Evolutionary conservation across 2,113 vertebrate species (phyloP).

Genomic region (Gobiocypris rarus): DNA sequence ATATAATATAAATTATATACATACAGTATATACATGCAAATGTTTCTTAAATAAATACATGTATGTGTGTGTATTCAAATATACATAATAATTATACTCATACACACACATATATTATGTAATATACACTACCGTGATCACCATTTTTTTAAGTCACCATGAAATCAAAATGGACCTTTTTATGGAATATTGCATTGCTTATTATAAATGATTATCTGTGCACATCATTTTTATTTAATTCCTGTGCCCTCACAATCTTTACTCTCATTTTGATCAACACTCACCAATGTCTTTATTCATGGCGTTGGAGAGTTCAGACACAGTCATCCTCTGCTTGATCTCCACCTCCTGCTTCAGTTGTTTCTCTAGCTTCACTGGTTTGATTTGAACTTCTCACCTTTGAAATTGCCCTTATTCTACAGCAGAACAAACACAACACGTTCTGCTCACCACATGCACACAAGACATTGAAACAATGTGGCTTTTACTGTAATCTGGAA

Average conservation of each 20-base stretch:
- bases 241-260: too few relatives aligned
- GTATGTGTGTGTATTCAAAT: too few relatives aligned
- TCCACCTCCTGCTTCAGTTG: constrained; percentile 81
- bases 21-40: too few relatives aligned
- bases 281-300: constrained; percentile 85
- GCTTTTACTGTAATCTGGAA: background rate
- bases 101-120: too few relatives aligned
- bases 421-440: constrained; percentile 23
- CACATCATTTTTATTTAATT: too few relatives aligned
- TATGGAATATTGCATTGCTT: too few relatives aligned
- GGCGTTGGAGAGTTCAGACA: constrained; percentile 78
- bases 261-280: background rate
- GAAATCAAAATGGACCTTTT: too few relatives aligned
- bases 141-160: background rate
- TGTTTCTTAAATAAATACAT: too few relatives aligned
- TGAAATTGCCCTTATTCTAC: constrained; percentile 68
- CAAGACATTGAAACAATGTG: background rate
- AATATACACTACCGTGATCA: background rate
- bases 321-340: constrained; percentile 81
- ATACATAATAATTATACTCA: too few relatives aligned
- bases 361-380: constrained; percentile 55
- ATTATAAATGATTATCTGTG: too few relatives aligned
- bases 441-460: background rate
- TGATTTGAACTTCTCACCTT: constrained; percentile 63
- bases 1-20: too few relatives aligned